phyloP scores from a whole-genome alignment of 2,113 vertebrate species.

The Tragelaphus buxtoni region DNA sequence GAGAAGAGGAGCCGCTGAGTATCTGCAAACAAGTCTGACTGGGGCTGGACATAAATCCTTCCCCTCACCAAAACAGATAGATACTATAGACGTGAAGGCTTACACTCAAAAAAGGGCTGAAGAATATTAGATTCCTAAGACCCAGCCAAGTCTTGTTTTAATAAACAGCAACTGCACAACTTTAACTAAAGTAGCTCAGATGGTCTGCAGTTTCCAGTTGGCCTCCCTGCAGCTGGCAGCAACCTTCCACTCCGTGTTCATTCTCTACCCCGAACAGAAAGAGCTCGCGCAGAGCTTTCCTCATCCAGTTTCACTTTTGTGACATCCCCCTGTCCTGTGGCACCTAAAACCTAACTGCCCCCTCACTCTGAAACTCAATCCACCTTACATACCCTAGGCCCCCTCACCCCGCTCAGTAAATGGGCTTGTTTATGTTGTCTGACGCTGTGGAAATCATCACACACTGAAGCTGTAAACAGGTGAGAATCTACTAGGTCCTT shows the following conservation, averaged over 20 bases:
- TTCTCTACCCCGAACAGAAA: neutral
- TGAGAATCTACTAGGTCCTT: neutral
- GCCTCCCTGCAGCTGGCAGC: neutral
- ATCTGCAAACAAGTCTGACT: fast-evolving
- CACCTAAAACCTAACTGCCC: fast-evolving
- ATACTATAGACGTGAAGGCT: neutral
- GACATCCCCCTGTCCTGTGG: neutral
- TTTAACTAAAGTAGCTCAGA: too few relatives aligned
- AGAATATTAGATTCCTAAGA: neutral
- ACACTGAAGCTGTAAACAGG: neutral
- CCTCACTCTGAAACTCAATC: neutral
- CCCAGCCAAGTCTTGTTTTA: neutral
- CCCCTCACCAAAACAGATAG: neutral
- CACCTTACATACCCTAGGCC: neutral
- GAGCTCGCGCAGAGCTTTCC: fast-evolving
- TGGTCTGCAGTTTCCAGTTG: neutral
- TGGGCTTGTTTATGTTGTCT: neutral
- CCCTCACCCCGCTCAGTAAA: neutral
- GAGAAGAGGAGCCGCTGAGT: neutral
- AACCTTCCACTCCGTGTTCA: fast-evolving
- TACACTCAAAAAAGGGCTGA: neutral
- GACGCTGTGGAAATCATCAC: neutral
- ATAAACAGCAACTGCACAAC: neutral
- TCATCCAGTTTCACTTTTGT: fast-evolving
- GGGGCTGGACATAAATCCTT: neutral